Evolutionary conservation across 2,797 vertebrate species (phyloP), one percentile per base, ranked within the genome.

Genomic region (Centropyge bicolor): DNA sequence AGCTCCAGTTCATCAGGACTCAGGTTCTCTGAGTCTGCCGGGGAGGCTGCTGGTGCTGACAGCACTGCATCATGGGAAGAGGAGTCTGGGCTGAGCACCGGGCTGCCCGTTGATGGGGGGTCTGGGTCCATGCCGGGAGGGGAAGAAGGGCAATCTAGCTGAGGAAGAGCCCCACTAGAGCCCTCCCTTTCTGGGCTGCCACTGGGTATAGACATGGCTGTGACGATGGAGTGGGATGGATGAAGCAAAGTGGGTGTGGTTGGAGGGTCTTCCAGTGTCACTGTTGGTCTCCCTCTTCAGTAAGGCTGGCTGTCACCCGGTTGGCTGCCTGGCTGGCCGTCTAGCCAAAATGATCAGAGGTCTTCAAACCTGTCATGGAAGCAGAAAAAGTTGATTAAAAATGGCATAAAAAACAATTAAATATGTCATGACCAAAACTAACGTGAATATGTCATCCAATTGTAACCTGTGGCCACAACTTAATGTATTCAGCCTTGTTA

Each of bases 1-100:
- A 99, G 95, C 94, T 99, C 97, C 76, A 98, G 93, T 65, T 99
- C 98, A 66, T 99, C 97, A 0, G 97, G 97, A 89, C 97, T 99
- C 87, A 99, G 95, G 91, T 97, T 98, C 89, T 98, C 98, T 0
- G 97, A 98, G 92, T 99, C 98, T 0, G 97, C 97, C 0, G 79
- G 98, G 8, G 97, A 98, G 49, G 93, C 95, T 0, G 96, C 96
- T 0, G 97, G 94, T 19, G 94, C 96, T 0, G 97, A 98, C 81
- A 96, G 92, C 35, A 90, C 84, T 12, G 95, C 95, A 92, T 97
- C 97, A 59, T 97, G 97, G 86, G 97, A 97, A 10, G 96, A 96
- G 0, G 97, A 98, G 80, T 99, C 97, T 0, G 98, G 98, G 93
- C 97, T 98, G 88, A 97, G 92, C 54, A 97, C 92, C 2, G 97